Conservation (phyloP, 1,140 invertebrate species). For the Drosophila bipectinata region DNA sequence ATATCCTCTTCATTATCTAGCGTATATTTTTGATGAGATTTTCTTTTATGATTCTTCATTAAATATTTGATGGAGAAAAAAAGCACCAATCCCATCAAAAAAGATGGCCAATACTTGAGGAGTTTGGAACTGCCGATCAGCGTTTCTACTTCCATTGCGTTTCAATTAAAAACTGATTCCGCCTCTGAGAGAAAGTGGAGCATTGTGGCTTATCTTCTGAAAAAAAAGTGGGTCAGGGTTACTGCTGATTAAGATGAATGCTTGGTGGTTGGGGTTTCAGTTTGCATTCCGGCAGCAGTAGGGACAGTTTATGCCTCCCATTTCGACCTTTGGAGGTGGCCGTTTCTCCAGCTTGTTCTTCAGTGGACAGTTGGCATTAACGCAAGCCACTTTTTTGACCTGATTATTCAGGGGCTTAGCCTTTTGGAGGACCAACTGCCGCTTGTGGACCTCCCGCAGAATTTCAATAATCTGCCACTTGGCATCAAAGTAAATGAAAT, state of each 20-base stretch:
- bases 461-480: conserved; percentile 77
- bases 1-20: conserved; percentile 36
- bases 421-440: conserved; percentile 50
- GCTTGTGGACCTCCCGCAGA: conserved; percentile 62
- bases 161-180: background rate
- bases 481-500: conserved; percentile 65
- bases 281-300: conserved; percentile 27
- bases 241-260: conserved; percentile 10
- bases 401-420: background rate
- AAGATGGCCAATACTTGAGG: conserved; percentile 51
- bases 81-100: conserved; percentile 31
- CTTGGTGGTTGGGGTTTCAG: background rate
- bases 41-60: background rate
- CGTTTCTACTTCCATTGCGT: conserved; percentile 50
- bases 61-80: conserved; percentile 24
- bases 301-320: conserved; percentile 18
- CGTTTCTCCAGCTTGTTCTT: background rate
- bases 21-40: background rate
- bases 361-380: background rate
- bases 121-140: conserved; percentile 54
- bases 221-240: conserved; percentile 51
- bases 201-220: conserved; percentile 18
- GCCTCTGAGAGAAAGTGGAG: conserved; percentile 23
- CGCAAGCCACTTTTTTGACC: background rate
- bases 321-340: background rate